A percentile compares a stretch with the other conserved stretches of the same genome.
Conservation (phyloP, 2,113 vertebrate species). For the Gulo gulo region DNA sequence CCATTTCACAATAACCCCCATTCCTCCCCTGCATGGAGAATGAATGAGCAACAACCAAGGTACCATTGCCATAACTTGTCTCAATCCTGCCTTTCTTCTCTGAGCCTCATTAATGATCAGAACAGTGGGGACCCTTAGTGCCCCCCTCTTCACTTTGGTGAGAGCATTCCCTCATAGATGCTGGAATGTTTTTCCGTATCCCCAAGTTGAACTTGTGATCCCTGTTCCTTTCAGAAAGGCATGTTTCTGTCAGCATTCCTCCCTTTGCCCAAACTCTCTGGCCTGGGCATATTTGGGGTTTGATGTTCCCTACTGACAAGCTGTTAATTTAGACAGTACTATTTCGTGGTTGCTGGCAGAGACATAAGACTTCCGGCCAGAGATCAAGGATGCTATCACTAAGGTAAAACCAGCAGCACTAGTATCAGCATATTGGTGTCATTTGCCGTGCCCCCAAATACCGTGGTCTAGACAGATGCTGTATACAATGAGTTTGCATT, state of each 20-base stretch:
- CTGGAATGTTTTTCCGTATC: background rate
- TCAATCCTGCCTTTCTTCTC: background rate
- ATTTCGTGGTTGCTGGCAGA: background rate
- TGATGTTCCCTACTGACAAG: background rate
- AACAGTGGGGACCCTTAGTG: background rate
- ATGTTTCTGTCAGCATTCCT: background rate
- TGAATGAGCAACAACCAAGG: background rate
- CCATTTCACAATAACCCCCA: rapidly evolving
- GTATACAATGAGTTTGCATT: background rate
- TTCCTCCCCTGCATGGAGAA: background rate
- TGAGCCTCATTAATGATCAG: background rate
- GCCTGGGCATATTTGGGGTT: background rate
- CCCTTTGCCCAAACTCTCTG: background rate
- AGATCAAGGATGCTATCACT: background rate
- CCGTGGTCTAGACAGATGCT: background rate
- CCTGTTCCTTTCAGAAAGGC: background rate
- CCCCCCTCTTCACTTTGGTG: rapidly evolving
- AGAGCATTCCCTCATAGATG: background rate
- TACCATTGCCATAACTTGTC: background rate
- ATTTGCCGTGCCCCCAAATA: background rate
- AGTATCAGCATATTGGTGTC: background rate
- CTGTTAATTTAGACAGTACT: background rate
- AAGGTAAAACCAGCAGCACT: background rate
- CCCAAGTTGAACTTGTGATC: background rate
- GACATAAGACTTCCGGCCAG: background rate